phyloP scores from a whole-genome alignment of 2,113 vertebrate genomes.

The Tinamus guttatus region DNA sequence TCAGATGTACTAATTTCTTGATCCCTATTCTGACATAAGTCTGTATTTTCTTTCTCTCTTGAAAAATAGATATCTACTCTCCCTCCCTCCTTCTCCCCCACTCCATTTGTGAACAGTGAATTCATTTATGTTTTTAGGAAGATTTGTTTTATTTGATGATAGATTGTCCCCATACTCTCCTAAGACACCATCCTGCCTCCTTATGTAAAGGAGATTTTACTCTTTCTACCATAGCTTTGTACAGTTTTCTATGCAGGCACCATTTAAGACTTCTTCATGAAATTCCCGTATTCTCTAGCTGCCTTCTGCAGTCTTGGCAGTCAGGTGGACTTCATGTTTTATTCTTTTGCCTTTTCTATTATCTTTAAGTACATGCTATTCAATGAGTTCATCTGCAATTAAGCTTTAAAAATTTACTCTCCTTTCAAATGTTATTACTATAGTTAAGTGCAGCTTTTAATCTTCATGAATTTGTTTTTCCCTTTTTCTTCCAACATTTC shows the following conservation, averaged over 20 bases:
- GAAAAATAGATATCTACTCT: constrained; percentile 40
- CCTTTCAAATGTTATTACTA: neutral
- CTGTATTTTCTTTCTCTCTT: constrained; percentile 45
- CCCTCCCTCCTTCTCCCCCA: neutral
- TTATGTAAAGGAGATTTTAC: neutral
- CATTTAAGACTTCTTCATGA: neutral
- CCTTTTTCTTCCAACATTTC: neutral
- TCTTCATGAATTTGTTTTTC: neutral
- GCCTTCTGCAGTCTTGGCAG: neutral
- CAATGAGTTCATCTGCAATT: neutral
- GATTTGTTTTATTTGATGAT: neutral
- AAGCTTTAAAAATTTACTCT: neutral
- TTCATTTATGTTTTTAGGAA: constrained; percentile 12
- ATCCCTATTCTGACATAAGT: constrained; percentile 37
- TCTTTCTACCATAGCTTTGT: neutral
- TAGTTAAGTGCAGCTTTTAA: neutral
- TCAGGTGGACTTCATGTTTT: neutral
- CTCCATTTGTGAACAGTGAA: constrained; percentile 28
- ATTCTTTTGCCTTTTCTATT: neutral
- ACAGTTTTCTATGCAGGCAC: neutral
- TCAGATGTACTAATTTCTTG: constrained; percentile 46
- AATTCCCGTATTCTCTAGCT: neutral
- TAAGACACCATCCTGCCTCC: neutral
- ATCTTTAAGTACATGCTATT: neutral
- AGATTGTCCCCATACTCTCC: constrained; percentile 9